Conservation (phyloP, 1,140 invertebrate species). For the Atta cephalotes region DNA sequence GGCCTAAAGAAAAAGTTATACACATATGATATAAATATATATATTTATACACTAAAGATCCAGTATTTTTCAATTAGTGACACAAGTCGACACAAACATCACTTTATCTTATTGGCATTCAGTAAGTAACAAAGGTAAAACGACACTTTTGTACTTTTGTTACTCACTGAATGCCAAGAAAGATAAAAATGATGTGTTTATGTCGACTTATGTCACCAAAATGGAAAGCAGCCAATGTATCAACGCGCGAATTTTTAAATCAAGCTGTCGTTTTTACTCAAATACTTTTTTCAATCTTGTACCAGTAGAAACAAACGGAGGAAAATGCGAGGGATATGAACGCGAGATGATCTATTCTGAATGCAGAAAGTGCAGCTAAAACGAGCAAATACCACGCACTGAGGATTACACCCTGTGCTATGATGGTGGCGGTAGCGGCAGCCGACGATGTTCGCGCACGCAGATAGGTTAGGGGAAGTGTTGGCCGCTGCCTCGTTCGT, state of each 20-base stretch:
- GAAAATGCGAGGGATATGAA: background rate
- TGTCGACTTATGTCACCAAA: too few species aligned
- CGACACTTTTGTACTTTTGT: too few species aligned
- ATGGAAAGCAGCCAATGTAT: too few species aligned
- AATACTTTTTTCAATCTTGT: background rate
- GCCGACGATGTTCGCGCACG: conserved; percentile 47
- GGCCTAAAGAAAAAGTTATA: too few species aligned
- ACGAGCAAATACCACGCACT: background rate
- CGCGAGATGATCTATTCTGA: background rate
- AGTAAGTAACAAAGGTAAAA: too few species aligned
- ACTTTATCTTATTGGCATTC: too few species aligned
- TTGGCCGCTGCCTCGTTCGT: conserved; percentile 40
- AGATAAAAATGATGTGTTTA: too few species aligned
- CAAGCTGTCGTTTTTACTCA: background rate
- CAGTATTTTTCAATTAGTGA: too few species aligned
- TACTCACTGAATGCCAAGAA: too few species aligned
- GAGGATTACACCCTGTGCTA: conserved; percentile 18
- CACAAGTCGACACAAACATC: too few species aligned
- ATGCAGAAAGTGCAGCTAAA: conserved; percentile 1
- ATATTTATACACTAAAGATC: background rate
- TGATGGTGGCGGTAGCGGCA: background rate
- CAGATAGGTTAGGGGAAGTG: conserved; percentile 45
- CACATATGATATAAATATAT: background rate
- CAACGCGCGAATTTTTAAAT: background rate
- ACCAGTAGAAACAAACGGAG: background rate